Evolutionary conservation across 2,888 invertebrate species (phyloP).

Genomic region (Melieria picta): DNA sequence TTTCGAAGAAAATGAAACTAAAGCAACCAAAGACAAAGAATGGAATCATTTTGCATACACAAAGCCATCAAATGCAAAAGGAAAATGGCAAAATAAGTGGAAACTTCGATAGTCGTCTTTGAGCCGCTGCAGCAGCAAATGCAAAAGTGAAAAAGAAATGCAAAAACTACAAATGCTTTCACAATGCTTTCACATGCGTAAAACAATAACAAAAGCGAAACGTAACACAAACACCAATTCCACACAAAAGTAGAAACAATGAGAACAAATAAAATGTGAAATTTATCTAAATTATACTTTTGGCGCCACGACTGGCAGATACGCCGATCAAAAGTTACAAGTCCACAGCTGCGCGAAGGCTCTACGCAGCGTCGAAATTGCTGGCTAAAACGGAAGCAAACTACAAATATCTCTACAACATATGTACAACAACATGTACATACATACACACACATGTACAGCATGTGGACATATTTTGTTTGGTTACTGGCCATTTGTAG

Average conservation of each 20-base stretch:
- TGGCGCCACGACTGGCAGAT: slow-evolving; percentile 13
- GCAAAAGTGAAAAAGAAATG: too few relatives aligned
- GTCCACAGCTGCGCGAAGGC: too few relatives aligned
- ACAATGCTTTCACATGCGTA: too few relatives aligned
- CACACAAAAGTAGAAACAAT: not conserved
- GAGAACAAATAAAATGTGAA: slow-evolving; percentile 27
- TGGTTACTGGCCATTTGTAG: slow-evolving; percentile 34
- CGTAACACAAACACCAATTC: not conserved
- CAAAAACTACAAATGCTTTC: too few relatives aligned
- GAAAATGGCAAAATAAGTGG: too few relatives aligned
- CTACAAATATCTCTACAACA: not conserved
- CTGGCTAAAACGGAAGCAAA: not conserved
- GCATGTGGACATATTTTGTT: slow-evolving; percentile 15
- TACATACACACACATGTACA: not conserved
- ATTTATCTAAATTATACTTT: slow-evolving; percentile 37
- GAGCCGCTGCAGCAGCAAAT: too few relatives aligned
- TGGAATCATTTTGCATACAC: too few relatives aligned
- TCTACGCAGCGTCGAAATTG: not conserved
- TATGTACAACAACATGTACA: not conserved
- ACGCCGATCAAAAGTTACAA: not conserved
- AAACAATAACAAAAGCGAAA: not conserved
- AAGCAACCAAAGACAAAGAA: too few relatives aligned
- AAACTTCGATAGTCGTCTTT: too few relatives aligned
- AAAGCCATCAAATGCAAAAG: too few relatives aligned
- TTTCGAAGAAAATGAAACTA: too few relatives aligned